These are phyloP conservation scores for Mallateleia sp. DNA, from an alignment of 2,888 invertebrate genomes.

Conservation along the genomic window DNA sequence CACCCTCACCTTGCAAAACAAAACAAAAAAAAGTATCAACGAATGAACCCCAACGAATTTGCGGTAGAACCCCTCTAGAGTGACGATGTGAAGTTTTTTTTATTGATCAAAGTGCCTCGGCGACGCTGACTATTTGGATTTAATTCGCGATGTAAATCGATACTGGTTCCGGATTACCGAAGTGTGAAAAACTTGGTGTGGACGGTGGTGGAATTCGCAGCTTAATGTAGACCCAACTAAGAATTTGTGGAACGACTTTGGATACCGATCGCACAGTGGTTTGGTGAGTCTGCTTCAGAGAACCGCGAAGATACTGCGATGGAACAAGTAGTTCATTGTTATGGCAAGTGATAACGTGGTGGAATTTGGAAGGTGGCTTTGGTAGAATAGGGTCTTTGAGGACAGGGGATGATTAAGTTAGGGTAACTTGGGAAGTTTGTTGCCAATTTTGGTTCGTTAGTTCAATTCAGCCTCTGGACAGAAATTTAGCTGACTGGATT, in stretches of 20 bases:
- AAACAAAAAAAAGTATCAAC: too few relatives aligned
- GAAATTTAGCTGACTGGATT: too few relatives aligned
- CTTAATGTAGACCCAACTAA: not conserved
- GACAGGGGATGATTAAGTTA: too few relatives aligned
- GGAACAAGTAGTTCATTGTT: too few relatives aligned
- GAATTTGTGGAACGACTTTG: not conserved
- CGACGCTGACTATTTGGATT: conserved; percentile 42
- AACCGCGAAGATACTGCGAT: too few relatives aligned
- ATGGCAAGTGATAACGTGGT: not conserved
- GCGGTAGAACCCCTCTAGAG: not conserved
- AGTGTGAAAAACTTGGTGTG: conserved; percentile 21
- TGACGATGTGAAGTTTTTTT: conserved; percentile 55
- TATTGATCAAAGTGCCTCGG: conserved; percentile 37
- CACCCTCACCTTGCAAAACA: too few relatives aligned
- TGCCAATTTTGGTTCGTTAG: too few relatives aligned
- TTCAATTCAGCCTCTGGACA: too few relatives aligned
- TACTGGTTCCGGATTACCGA: not conserved
- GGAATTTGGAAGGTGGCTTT: conserved; percentile 18
- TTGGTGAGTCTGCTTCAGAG: conserved; percentile 25
- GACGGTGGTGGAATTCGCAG: not conserved
- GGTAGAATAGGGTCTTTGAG: too few relatives aligned
- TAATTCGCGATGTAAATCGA: conserved; percentile 22
- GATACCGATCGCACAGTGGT: conserved; percentile 26
- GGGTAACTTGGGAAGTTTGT: too few relatives aligned
- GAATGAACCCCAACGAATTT: too few relatives aligned